Percentiles rank a stretch among this genome's conserved stretches.
These are phyloP conservation scores for Thymelicus sylvestris DNA, from an alignment of 2,888 invertebrate genomes.

Conservation along the genomic window DNA sequence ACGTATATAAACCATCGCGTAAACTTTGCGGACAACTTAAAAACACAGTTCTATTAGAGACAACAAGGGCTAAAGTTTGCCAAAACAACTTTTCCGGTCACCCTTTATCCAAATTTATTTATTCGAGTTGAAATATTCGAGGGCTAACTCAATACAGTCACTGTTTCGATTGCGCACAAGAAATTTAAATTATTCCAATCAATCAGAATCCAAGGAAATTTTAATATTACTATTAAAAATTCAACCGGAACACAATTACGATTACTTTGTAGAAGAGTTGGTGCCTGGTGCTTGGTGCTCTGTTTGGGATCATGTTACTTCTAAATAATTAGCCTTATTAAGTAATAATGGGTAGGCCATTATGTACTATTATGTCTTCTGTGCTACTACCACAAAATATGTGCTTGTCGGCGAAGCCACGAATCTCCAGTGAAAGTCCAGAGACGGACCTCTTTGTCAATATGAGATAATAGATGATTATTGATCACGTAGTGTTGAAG, in stretches of 20 bases:
- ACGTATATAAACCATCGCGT: conserved; percentile 6
- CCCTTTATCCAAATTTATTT: conserved; percentile 69
- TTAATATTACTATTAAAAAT: conserved; percentile 79
- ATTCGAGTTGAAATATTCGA: conserved; percentile 70
- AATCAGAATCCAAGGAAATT: conserved; percentile 64
- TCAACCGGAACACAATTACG: conserved; percentile 73
- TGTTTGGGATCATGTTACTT: too few relatives aligned
- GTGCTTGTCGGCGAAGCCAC: too few relatives aligned
- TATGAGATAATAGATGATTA: too few relatives aligned
- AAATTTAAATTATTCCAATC: conserved; percentile 80
- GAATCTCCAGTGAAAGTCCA: too few relatives aligned
- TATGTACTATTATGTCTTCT: too few relatives aligned
- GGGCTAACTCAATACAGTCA: conserved; percentile 71
- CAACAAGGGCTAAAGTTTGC: conserved; percentile 47
- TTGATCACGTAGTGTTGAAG: too few relatives aligned
- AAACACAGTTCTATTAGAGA: conserved; percentile 41
- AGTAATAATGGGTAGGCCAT: too few relatives aligned
- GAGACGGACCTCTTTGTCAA: too few relatives aligned
- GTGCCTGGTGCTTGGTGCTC: background rate
- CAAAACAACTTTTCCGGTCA: conserved; percentile 49
- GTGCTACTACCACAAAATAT: too few relatives aligned
- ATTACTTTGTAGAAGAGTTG: background rate
- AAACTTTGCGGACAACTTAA: conserved; percentile 44
- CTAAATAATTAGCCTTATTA: too few relatives aligned
- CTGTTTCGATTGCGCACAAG: conserved; percentile 71